phyloP scores from a whole-genome alignment of 2,888 invertebrate species.

The Elysia crispata region DNA sequence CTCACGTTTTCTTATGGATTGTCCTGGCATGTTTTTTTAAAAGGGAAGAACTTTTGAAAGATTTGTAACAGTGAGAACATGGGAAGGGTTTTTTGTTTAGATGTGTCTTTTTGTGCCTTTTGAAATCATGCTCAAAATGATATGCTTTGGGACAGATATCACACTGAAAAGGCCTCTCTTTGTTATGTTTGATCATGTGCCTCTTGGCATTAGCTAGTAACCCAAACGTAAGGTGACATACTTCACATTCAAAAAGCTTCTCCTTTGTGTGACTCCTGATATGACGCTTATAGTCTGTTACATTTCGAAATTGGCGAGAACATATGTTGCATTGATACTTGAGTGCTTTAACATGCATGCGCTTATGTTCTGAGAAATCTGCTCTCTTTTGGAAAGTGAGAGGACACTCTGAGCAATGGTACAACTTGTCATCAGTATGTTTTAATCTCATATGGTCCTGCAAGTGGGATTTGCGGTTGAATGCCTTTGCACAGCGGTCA shows the following conservation, averaged over 20 bases:
- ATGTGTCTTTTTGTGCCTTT: constrained; percentile 40
- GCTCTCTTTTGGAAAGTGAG: constrained; percentile 39
- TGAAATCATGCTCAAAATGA: constrained; percentile 44
- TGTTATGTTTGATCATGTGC: constrained; percentile 48
- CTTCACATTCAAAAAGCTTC: constrained; percentile 45
- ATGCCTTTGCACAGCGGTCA: constrained; percentile 44
- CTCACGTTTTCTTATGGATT: not conserved
- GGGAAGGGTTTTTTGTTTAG: constrained; percentile 46
- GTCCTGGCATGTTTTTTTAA: constrained; percentile 43
- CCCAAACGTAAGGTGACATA: constrained; percentile 45
- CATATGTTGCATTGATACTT: constrained; percentile 47
- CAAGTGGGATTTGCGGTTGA: constrained; percentile 44
- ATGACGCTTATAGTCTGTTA: constrained; percentile 42
- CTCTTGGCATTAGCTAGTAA: constrained; percentile 45
- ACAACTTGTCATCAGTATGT: constrained; percentile 46
- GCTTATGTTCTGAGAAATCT: constrained; percentile 42
- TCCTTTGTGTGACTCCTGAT: constrained; percentile 44
- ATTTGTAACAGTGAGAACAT: constrained; percentile 44
- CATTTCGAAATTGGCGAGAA: constrained; percentile 40
- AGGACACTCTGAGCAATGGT: constrained; percentile 43
- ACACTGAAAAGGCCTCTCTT: constrained; percentile 50
- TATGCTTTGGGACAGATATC: constrained; percentile 47
- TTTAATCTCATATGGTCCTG: constrained; percentile 42
- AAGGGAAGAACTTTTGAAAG: constrained; percentile 36
- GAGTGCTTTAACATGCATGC: constrained; percentile 33